phyloP scores from a whole-genome alignment of 2,113 vertebrate genomes.

The Lophotis ruficrista region DNA sequence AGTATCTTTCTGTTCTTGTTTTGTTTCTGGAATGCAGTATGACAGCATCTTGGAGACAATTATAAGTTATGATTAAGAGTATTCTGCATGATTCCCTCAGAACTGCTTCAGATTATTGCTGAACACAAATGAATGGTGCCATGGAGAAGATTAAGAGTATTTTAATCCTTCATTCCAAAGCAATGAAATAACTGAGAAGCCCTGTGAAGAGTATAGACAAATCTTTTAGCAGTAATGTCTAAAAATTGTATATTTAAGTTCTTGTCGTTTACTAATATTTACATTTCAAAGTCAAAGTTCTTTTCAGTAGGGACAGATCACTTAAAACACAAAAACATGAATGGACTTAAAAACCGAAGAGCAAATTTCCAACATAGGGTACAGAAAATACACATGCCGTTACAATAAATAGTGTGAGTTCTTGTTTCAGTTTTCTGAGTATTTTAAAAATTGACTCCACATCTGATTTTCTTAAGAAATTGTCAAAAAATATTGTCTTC shows the following conservation, averaged over 20 bases:
- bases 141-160: neutral
- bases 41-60: neutral
- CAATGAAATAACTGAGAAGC: neutral
- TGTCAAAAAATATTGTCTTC: neutral
- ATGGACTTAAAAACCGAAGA: neutral
- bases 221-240: neutral
- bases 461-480: neutral
- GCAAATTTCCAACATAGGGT: neutral
- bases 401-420: neutral
- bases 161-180: neutral
- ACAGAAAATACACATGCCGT: neutral
- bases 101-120: neutral
- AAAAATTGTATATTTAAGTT: neutral
- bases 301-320: neutral
- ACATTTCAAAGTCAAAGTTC: neutral
- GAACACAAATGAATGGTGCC: neutral
- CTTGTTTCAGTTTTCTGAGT: neutral
- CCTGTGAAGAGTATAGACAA: neutral
- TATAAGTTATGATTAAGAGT: neutral
- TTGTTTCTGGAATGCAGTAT: neutral
- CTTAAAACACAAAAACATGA: neutral
- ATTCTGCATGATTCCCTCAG: neutral
- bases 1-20: neutral
- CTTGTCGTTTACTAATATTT: neutral
- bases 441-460: neutral